Percentiles rank a stretch among this genome's conserved stretches.
These are phyloP conservation scores for Coregonus suidteri DNA, from an alignment of 2,797 vertebrate species.

Conservation along the genomic window DNA sequence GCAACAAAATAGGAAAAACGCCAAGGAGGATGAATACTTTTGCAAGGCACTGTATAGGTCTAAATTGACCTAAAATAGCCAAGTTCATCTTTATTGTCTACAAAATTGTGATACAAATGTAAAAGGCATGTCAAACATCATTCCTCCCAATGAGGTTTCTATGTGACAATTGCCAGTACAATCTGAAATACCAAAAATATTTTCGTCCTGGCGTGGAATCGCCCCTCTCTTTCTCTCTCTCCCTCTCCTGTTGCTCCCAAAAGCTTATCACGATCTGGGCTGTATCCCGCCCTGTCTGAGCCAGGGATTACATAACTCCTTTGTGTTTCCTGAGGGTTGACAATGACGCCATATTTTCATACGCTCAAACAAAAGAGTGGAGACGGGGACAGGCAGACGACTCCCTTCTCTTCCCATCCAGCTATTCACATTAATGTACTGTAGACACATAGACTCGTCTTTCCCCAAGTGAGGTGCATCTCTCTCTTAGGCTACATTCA, in stretches of 20 bases:
- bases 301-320: slow-evolving; percentile 16
- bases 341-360: slow-evolving; percentile 34
- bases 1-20: too few species aligned
- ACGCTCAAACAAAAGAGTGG: slow-evolving; percentile 12
- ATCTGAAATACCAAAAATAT: too few species aligned
- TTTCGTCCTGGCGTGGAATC: too few species aligned
- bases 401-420: slow-evolving; percentile 1
- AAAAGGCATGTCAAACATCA: too few species aligned
- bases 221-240: not conserved
- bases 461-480: not conserved
- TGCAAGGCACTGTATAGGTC: too few species aligned
- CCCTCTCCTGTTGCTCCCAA: slow-evolving; percentile 21
- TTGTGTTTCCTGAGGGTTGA: slow-evolving; percentile 54
- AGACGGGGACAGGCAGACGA: slow-evolving; percentile 27
- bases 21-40: too few species aligned
- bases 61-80: too few species aligned
- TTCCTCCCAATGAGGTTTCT: too few species aligned
- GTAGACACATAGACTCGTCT: not conserved
- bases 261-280: slow-evolving; percentile 61
- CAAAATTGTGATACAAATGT: too few species aligned
- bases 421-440: not conserved
- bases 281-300: slow-evolving; percentile 49
- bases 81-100: too few species aligned
- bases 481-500: not conserved
- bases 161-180: too few species aligned